Evolutionary conservation across 2,888 invertebrate species (phyloP), one percentile per base, ranked within the genome.

Genomic region (Mimumesa dahlbomi): DNA sequence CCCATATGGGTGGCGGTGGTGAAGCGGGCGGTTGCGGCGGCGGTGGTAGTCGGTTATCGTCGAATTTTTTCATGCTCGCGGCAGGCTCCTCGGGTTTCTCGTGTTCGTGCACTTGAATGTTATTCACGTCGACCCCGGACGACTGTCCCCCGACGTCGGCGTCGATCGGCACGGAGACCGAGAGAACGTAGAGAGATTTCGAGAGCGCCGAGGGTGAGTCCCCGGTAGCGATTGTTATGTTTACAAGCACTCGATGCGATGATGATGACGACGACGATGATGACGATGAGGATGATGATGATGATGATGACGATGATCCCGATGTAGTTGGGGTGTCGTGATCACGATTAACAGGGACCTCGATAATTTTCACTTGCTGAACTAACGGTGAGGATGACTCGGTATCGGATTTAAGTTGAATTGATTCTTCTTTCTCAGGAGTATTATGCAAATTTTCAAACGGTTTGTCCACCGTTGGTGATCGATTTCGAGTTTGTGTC

Each of bases 171-270:
- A 96, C 93, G 70, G 94, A 94, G 66, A 96, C 93, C 83, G 96
- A 95, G 79, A 96, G 90, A 34, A 95, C 93, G 90, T 96, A 96
- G 73, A 96, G 91, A 48, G 93, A 93, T 84, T 93, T 93, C 82
- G 92, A 91, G 69, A 90, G 88, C 29, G 90, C 81, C n/a, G 90
- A 87, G 77, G 90, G 90, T 57, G 90, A 90, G 66, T 92, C 92
- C 83, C 95, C 95, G 42, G 95, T 93, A 67, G 94, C 93, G 84
- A 96, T 95, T 6, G 96, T 95, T 77, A 96, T 91, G 90, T 96
- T 96, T 69, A 96, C 94, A 77, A 95, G 91, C 81, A 96, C 93
- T 82, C 94, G 93, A 89, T 93, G 93, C 14, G 74, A 36, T n/a
- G 73, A 64, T 3, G 75, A 14, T 5, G 73, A 58, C 1, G 70